These are phyloP conservation scores for Erethizon dorsatum DNA, from an alignment of 2,797 vertebrate species.

Conservation along the genomic window DNA sequence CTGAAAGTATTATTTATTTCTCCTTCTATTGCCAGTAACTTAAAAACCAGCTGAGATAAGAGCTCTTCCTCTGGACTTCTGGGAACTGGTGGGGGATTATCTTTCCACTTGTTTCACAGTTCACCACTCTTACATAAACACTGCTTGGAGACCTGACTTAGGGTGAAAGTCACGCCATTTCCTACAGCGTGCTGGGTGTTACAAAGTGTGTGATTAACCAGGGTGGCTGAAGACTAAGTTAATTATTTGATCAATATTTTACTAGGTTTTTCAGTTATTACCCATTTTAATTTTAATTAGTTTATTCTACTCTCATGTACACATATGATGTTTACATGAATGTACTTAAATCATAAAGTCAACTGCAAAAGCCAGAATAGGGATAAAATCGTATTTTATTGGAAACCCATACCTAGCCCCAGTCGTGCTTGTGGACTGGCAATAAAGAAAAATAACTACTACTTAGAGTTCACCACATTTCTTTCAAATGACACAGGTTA, in stretches of 20 bases:
- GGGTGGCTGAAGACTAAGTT: conserved; percentile 60
- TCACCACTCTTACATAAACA: conserved; percentile 20
- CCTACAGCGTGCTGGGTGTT: conserved; percentile 12
- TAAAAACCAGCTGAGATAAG: conserved; percentile 45
- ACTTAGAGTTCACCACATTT: not conserved
- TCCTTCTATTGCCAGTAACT: not conserved
- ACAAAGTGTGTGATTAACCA: conserved; percentile 81
- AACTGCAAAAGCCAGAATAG: not conserved
- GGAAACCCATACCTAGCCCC: conserved; percentile 7
- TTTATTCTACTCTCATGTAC: conserved; percentile 57
- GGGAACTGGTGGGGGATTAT: conserved; percentile 38
- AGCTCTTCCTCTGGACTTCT: conserved; percentile 29
- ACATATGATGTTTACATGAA: conserved; percentile 51
- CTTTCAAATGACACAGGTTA: not conserved
- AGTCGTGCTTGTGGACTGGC: not conserved
- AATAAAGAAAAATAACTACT: not conserved
- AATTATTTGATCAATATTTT: conserved; percentile 84
- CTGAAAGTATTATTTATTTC: conserved; percentile 53
- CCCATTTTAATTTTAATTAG: conserved; percentile 67
- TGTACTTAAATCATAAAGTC: conserved; percentile 31
- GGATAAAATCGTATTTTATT: conserved; percentile 52
- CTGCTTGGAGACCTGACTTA: conserved; percentile 29
- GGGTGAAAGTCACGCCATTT: conserved; percentile 67
- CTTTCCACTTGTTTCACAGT: conserved; percentile 9
- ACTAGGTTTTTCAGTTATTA: conserved; percentile 75